Percentiles rank a stretch among this genome's conserved stretches.
Evolutionary conservation across 2,113 vertebrate genomes (phyloP).

Genomic region (Melozone crissalis): DNA sequence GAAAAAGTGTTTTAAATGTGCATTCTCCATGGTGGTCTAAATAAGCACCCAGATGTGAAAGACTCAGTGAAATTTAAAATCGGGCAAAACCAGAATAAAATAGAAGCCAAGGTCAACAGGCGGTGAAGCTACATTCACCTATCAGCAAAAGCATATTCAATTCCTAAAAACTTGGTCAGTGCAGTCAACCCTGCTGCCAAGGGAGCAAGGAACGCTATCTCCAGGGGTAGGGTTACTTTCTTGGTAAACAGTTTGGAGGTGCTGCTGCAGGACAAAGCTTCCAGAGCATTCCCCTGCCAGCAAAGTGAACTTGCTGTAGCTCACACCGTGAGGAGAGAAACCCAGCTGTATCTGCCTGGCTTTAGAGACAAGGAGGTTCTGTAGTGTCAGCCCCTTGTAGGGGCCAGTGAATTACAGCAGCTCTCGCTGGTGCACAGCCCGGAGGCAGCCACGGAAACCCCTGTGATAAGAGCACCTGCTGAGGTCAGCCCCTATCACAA

Average conservation of each 20-base stretch:
- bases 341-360: background rate
- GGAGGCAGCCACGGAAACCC: accelerated
- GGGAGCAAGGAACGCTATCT: background rate
- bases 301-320: background rate
- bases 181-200: background rate
- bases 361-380: background rate
- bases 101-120: background rate
- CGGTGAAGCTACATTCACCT: background rate
- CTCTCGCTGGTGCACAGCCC: background rate
- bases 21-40: background rate
- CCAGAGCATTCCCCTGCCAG: accelerated
- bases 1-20: background rate
- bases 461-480: background rate
- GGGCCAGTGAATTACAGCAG: background rate
- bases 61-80: background rate
- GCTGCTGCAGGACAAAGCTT: background rate
- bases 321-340: accelerated
- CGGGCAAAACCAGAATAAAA: background rate
- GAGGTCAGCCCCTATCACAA: background rate
- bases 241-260: background rate
- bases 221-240: background rate
- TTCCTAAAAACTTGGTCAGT: background rate
- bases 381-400: background rate
- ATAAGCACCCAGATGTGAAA: background rate
- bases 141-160: background rate